Evolutionary conservation across 2,888 invertebrate genomes (phyloP).

Genomic region (Apamea crenata): DNA sequence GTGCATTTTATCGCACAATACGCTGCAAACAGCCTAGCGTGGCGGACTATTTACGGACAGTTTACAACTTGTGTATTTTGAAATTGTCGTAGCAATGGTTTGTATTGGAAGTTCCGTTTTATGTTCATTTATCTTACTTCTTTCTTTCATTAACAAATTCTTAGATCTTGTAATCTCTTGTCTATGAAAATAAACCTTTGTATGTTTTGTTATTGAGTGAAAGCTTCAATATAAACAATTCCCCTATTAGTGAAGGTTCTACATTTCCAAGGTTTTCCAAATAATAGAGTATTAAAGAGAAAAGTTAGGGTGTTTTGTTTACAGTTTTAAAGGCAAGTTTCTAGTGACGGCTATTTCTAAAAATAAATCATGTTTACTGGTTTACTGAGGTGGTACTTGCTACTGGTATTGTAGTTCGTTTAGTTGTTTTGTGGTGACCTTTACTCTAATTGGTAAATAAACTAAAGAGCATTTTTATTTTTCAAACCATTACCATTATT

Average conservation of each 20-base stretch:
- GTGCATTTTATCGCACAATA: no score
- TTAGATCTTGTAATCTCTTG: background rate
- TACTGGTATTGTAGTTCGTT: background rate
- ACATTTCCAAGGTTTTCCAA: background rate
- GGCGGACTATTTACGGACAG: no score
- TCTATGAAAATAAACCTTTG: background rate
- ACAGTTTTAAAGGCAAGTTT: conserved; percentile 9
- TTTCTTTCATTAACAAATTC: background rate
- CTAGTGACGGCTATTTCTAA: background rate
- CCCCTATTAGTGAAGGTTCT: background rate
- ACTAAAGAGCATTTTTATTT: background rate
- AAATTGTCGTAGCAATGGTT: no score
- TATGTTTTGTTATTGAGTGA: background rate
- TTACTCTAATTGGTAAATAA: conserved; percentile 34
- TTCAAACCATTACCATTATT: background rate
- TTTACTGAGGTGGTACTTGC: background rate
- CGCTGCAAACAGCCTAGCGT: no score
- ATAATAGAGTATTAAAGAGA: background rate
- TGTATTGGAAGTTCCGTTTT: no score
- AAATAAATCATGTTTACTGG: conserved; percentile 13
- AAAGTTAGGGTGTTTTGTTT: background rate
- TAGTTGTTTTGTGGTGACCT: conserved; percentile 8
- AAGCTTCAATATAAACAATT: background rate
- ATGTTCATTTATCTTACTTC: background rate
- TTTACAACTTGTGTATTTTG: no score